Conservation (phyloP, 1,140 invertebrate genomes). For the Eupristina koningsbergeri region DNA sequence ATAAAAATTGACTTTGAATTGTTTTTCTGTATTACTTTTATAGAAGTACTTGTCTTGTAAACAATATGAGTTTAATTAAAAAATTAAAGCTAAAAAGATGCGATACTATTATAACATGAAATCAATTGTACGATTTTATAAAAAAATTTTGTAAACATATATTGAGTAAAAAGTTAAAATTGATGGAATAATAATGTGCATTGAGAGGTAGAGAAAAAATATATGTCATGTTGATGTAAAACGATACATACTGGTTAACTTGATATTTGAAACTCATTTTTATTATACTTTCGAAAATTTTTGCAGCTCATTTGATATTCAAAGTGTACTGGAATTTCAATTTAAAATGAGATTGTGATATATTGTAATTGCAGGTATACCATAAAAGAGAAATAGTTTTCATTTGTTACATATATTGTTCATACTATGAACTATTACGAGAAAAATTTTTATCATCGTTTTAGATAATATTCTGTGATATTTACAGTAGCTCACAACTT, state of each 20-base stretch:
- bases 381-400: no score
- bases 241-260: background rate
- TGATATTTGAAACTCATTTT: background rate
- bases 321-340: background rate
- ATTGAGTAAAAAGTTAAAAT: background rate
- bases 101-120: background rate
- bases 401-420: no score
- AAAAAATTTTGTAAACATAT: no score
- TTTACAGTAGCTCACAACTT: no score
- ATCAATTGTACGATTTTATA: background rate
- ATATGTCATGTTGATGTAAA: background rate
- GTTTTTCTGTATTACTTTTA: no score
- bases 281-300: background rate
- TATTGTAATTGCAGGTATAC: no score
- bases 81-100: background rate
- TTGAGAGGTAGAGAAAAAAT: background rate
- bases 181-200: background rate
- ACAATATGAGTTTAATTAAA: background rate
- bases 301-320: background rate
- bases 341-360: background rate
- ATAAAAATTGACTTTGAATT: no score
- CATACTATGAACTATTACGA: no score
- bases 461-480: no score
- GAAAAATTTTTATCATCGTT: no score
- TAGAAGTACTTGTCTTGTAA: background rate